Evolutionary conservation across 2,888 invertebrate species (phyloP).

Genomic region (Encarsia formosa): DNA sequence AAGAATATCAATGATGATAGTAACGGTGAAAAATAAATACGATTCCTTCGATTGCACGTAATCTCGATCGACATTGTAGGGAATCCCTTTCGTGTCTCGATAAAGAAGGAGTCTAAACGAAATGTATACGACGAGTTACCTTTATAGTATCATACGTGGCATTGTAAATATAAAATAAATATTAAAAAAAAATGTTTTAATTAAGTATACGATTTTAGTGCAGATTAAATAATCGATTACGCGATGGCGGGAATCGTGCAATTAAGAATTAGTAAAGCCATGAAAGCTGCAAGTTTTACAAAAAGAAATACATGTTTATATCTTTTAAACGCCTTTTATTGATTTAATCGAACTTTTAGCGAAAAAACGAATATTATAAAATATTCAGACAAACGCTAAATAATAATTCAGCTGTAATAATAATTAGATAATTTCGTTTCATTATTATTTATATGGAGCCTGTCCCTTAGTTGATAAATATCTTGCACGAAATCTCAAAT

Average conservation of each 20-base stretch:
- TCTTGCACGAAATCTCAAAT: too few species aligned
- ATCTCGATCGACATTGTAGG: too few species aligned
- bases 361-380: too few species aligned
- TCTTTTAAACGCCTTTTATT: too few species aligned
- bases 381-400: too few species aligned
- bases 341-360: too few species aligned
- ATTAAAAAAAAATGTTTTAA: constrained; percentile 22
- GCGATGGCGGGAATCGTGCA: constrained; percentile 22
- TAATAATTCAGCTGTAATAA: too few species aligned
- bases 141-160: constrained; percentile 41
- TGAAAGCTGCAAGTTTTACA: too few species aligned
- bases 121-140: constrained; percentile 46
- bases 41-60: background rate
- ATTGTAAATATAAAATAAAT: constrained; percentile 42
- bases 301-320: too few species aligned
- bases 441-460: too few species aligned
- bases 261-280: constrained; percentile 6
- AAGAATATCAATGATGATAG: background rate
- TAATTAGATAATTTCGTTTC: too few species aligned
- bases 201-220: constrained; percentile 1
- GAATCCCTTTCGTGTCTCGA: constrained; percentile 6
- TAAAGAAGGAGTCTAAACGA: constrained; percentile 30
- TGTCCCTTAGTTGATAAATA: too few species aligned
- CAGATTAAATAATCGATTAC: constrained; percentile 18
- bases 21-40: background rate